Evolutionary conservation across 2,113 vertebrate species (phyloP), one percentile per base, ranked within the genome.

Genomic region (Oceanodroma tethys): DNA sequence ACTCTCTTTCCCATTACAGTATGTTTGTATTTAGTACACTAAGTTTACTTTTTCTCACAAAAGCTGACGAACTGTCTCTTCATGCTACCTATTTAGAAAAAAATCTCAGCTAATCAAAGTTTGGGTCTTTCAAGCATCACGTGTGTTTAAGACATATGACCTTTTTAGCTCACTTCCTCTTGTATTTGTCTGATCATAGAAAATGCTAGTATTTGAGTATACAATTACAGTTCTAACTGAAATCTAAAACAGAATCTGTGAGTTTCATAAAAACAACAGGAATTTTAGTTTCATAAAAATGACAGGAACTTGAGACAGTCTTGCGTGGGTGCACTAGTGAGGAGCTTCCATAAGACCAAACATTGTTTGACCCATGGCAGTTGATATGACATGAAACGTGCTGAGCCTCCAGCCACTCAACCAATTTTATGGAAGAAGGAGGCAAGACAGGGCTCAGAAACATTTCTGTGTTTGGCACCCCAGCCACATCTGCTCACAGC

Each of bases 381-480:
- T 34, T n/a, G 45, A 2, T 43, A 36, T 6, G 25, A 73, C 36
- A 58, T 4, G 6, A 82, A 74, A 88, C 2, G 4, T 27, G 4
- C 5, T 58, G 30, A 90, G 23, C 21, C 34, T 67, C 23, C 30
- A 71, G 62, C 20, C 40, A 71, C 15, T 27, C 17, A 48, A 53
- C 60, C 6, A 47, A 10, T 38, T 66, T 74, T n/a, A 30, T 6
- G 14, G 45, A 88, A 70, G 40, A 19, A 70, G 42, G 14, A 27
- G 42, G 30, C 5, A 62, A 88, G 38, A 53, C 26, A 67, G 19
- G 26, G 32, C 27, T 72, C 32, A 74, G 60, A 74, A 92, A 75
- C 0, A 0, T 71, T 71, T 70, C 34, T 9, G 5, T n/a, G 19
- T 62, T 45, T 86, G 66, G 10, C n/a, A 40, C 4, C 4, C 7